Percentiles rank a stretch among this genome's conserved stretches.
phyloP scores from a whole-genome alignment of 2,888 invertebrate species.

The Acrobasis consociella region DNA sequence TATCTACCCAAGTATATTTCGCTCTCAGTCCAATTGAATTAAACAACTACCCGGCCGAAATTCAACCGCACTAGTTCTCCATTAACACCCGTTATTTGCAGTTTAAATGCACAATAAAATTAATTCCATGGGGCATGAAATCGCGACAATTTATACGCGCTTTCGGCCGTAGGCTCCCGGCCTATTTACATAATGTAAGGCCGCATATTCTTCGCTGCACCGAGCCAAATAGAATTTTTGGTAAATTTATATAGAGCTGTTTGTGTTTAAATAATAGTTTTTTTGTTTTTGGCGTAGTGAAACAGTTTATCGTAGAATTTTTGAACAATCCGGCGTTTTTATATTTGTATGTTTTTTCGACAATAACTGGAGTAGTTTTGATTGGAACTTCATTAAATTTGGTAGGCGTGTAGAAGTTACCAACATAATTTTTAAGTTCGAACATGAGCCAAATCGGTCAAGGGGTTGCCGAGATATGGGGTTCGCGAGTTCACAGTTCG shows the following conservation, averaged over 20 bases:
- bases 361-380: too few relatives aligned
- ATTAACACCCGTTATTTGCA: constrained; percentile 21
- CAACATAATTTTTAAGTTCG: too few relatives aligned
- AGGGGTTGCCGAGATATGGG: too few relatives aligned
- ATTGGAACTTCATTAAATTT: too few relatives aligned
- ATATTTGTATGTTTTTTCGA: too few relatives aligned
- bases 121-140: constrained; percentile 30
- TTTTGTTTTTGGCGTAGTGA: too few relatives aligned
- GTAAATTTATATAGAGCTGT: constrained; percentile 25
- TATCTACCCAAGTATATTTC: not conserved
- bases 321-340: too few relatives aligned
- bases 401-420: too few relatives aligned
- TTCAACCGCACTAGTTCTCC: not conserved
- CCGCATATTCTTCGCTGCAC: constrained; percentile 64
- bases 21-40: constrained; percentile 2
- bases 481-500: too few relatives aligned
- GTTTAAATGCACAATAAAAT: constrained; percentile 32
- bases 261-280: constrained; percentile 21
- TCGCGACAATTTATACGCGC: constrained; percentile 29
- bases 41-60: constrained; percentile 8
- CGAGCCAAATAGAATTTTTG: constrained; percentile 71
- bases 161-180: constrained; percentile 30
- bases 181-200: constrained; percentile 38
- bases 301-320: too few relatives aligned
- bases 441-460: too few relatives aligned